phyloP scores from a whole-genome alignment of 2,888 invertebrate species.

The Sericinus montela region DNA sequence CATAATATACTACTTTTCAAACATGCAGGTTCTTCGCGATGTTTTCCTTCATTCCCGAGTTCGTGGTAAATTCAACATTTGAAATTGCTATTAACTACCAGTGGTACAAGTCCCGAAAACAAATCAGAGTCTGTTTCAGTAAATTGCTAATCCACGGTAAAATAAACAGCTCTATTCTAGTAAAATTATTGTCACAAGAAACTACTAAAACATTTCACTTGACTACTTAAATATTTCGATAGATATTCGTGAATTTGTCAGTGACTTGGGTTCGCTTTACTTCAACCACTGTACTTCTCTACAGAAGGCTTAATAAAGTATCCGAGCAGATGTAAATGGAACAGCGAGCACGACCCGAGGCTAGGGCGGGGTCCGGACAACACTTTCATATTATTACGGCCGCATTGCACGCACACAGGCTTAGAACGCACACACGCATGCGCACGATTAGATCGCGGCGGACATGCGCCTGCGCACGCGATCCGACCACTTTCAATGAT shows the following conservation, averaged over 20 bases:
- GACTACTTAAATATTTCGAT: constrained; percentile 17
- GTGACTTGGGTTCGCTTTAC: constrained; percentile 18
- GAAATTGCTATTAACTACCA: too few species aligned
- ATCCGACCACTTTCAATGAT: constrained; percentile 77
- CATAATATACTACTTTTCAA: too few species aligned
- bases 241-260: constrained; percentile 21
- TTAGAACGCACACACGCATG: constrained; percentile 36
- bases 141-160: too few species aligned
- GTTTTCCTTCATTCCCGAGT: too few species aligned
- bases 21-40: too few species aligned
- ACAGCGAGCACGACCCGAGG: constrained; percentile 65
- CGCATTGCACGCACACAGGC: constrained; percentile 56
- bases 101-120: too few species aligned
- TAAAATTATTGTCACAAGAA: too few species aligned
- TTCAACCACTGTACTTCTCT: constrained; percentile 35
- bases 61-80: too few species aligned
- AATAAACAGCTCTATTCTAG: too few species aligned
- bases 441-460: constrained; percentile 37
- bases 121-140: too few species aligned
- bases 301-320: constrained; percentile 75
- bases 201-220: neutral
- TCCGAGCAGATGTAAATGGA: constrained; percentile 76
- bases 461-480: constrained; percentile 57
- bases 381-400: constrained; percentile 77
- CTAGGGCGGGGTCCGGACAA: constrained; percentile 76